A percentile compares a stretch with the other conserved stretches of the same genome.
Conservation (phyloP, 2,888 invertebrate species). For the Hemithea aestivaria region DNA sequence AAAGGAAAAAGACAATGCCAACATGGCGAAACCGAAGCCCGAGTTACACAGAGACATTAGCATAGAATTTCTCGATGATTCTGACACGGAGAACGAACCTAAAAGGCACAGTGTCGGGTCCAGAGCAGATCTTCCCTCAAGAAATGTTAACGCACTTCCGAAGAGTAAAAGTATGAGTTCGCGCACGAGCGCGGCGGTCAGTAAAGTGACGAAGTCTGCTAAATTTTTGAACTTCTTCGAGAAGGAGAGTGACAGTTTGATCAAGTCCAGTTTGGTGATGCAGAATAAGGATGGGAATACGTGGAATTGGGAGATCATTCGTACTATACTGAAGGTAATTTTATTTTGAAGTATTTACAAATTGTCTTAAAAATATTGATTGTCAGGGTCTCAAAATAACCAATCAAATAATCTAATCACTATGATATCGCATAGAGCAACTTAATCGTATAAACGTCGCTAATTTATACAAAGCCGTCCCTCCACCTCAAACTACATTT, state of each 20-base stretch:
- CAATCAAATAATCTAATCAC: no score
- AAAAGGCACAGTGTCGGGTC: constrained; percentile 69
- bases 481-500: no score
- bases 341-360: no score
- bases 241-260: constrained; percentile 81
- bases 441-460: no score
- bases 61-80: constrained; percentile 63
- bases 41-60: constrained; percentile 54
- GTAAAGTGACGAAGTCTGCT: constrained; percentile 38
- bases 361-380: no score
- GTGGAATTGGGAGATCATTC: constrained; percentile 97
- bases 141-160: constrained; percentile 68
- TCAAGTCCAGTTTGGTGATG: constrained; percentile 91
- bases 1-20: constrained; percentile 66
- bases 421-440: no score
- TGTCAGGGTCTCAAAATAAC: no score
- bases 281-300: constrained; percentile 87
- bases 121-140: constrained; percentile 58
- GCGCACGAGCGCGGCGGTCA: constrained; percentile 48
- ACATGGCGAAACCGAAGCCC: constrained; percentile 48
- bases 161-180: constrained; percentile 73
- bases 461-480: no score
- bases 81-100: constrained; percentile 61
- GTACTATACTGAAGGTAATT: constrained; percentile 85
- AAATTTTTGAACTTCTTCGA: constrained; percentile 78